Conservation (phyloP, 1,140 invertebrate genomes). For the Leptonema lineaticorne region DNA sequence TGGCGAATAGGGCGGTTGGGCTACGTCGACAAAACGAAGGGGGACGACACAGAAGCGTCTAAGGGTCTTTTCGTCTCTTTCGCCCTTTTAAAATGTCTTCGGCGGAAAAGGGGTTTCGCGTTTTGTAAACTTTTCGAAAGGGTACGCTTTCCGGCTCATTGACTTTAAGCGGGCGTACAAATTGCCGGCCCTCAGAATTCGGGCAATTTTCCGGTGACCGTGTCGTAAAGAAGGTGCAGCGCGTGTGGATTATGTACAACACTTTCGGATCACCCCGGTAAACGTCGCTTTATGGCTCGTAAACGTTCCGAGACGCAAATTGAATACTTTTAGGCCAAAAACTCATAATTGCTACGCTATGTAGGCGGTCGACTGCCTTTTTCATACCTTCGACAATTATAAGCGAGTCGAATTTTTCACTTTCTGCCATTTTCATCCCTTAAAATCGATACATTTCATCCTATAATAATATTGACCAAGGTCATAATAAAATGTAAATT, state of each 20-base stretch:
- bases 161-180: constrained; percentile 30
- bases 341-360: background rate
- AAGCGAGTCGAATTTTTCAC: background rate
- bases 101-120: constrained; percentile 33
- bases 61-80: background rate
- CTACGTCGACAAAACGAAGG: background rate
- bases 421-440: too few species aligned
- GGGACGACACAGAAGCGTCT: background rate
- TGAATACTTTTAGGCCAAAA: background rate
- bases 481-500: too few species aligned
- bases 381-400: background rate
- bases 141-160: constrained; percentile 39
- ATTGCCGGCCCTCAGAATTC: constrained; percentile 32
- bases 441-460: too few species aligned
- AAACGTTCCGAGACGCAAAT: background rate
- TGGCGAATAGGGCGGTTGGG: too few species aligned
- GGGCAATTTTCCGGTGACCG: constrained; percentile 22
- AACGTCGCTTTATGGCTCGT: background rate
- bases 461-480: too few species aligned
- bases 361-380: background rate
- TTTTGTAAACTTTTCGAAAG: constrained; percentile 39
- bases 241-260: constrained; percentile 10
- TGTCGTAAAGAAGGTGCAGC: constrained; percentile 17
- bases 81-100: constrained; percentile 40
- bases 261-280: constrained; percentile 1